Base-by-base conservation (phyloP, 2,888 invertebrate genomes). In the Lochmaea crataegi region DNA sequence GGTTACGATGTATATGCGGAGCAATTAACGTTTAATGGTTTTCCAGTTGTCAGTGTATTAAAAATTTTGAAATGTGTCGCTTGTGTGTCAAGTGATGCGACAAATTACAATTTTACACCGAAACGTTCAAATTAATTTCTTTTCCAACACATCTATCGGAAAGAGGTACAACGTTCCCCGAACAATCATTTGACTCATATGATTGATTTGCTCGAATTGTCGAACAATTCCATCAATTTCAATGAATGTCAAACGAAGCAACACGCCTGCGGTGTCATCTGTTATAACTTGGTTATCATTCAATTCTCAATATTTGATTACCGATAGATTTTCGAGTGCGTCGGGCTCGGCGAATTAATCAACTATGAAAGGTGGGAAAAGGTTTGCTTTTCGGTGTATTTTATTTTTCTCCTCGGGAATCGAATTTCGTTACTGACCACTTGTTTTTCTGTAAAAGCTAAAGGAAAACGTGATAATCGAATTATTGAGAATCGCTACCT, bases 151-250 rank as follows among this genome's bases (percentile, higher is more conserved):
- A 68, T 72, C 71, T 63, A 67, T 66, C 51, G 64, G n/a, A 58
- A 67, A 38, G 60, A 60, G 60, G 65, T 73, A 66, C 69, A 51
- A 65, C 69, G 18, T 2, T 53, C 32, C n/a, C 64, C 16, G 56
- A n/a, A 57, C 65, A 72, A 68, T 68, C 65, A 68, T 65, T 68
- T 53, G 53, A 66, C 67, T 42, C 71, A 42, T 71, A 71, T 78
- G 78, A 77, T 77, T 79, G 77, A 79, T 78, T 77, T 75, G 75
- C 65, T 71, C 71, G 63, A 66, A 74, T 74, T 75, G 73, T 72
- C 72, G 74, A 73, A 70, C 72, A 75, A 72, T 76, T 77, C 76
- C 77, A 79, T 79, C 77, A 78, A 76, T 79, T 71, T 75, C 72
- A 77, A 79, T 79, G 75, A 79, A 76, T 76, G 77, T 79, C 79